These are phyloP conservation scores for Himalopsyche kuldschensis DNA, from an alignment of 2,888 invertebrate species.

Conservation along the genomic window DNA sequence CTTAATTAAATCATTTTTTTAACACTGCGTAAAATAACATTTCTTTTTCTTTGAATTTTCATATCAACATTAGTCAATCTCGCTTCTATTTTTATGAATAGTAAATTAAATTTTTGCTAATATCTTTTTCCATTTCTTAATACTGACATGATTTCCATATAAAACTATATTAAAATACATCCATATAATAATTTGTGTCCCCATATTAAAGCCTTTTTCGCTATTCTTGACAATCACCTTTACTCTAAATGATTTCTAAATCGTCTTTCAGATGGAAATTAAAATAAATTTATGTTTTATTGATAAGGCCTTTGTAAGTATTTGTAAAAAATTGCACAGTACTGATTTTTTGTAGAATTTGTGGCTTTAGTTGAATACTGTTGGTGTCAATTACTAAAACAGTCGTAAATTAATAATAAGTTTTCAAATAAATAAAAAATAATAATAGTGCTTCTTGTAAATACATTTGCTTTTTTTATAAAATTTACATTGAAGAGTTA, in stretches of 20 bases:
- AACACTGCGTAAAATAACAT: too few relatives aligned
- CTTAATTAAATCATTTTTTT: too few relatives aligned
- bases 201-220: not conserved
- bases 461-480: not conserved
- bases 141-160: too few relatives aligned
- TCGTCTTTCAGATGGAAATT: not conserved
- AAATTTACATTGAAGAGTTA: not conserved
- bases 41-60: too few relatives aligned
- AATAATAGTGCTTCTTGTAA: not conserved
- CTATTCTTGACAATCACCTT: not conserved
- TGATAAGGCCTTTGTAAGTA: not conserved
- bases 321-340: not conserved
- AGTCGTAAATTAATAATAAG: not conserved
- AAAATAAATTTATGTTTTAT: not conserved
- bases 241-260: not conserved
- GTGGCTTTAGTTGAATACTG: not conserved
- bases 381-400: not conserved
- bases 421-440: not conserved
- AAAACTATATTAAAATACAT: too few relatives aligned
- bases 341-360: not conserved
- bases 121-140: too few relatives aligned
- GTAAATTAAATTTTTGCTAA: too few relatives aligned
- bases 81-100: too few relatives aligned
- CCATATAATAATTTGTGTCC: too few relatives aligned
- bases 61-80: too few relatives aligned